Evolutionary conservation across 2,113 vertebrate species (phyloP).

Genomic region (Coptodon rendalli): DNA sequence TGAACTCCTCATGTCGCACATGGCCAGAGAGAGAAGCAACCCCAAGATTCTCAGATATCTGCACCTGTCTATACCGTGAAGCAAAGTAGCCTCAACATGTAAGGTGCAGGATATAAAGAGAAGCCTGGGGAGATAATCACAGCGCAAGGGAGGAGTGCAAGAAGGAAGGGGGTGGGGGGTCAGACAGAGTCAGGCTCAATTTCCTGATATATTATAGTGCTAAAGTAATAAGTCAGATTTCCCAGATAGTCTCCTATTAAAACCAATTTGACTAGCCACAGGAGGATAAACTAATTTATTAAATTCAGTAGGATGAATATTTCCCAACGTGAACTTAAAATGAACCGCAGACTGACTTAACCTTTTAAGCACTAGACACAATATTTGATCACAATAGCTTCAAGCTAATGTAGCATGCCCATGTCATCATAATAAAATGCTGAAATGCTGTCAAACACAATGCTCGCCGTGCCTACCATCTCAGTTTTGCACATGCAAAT

Average conservation of each 20-base stretch:
- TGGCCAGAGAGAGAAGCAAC: neutral
- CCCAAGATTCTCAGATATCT: conserved; percentile 48
- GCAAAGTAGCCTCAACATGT: neutral
- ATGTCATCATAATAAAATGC: neutral
- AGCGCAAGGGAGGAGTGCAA: neutral
- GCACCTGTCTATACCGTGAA: conserved; percentile 54
- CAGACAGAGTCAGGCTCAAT: neutral
- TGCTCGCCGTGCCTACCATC: neutral
- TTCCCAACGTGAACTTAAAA: neutral
- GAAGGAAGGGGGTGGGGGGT: neutral
- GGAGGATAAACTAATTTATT: neutral
- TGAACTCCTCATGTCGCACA: neutral
- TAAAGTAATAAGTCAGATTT: neutral
- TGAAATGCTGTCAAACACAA: neutral
- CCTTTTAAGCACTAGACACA: neutral
- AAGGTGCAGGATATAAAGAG: neutral
- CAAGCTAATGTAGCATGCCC: neutral
- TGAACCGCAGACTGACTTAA: neutral
- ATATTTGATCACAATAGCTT: neutral
- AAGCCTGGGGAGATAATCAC: neutral
- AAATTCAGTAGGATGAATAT: neutral
- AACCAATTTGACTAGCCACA: neutral
- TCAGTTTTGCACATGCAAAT: neutral
- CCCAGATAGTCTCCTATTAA: neutral
- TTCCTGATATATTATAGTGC: neutral